Conservation (phyloP, 2,113 vertebrate species). For the Prietella phreatophila region DNA sequence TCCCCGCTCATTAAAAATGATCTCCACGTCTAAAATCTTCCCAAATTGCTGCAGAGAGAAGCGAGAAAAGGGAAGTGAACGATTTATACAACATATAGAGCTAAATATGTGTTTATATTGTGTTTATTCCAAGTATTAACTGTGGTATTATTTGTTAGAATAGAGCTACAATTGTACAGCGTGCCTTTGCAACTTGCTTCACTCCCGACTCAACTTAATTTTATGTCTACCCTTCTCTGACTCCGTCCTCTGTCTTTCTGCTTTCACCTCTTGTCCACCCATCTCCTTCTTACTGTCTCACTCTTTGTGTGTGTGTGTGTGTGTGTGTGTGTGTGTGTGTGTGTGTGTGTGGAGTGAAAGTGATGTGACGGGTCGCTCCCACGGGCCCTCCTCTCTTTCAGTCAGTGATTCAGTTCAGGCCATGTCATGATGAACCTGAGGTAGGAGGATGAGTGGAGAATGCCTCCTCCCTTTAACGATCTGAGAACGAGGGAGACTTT, state of each 20-base stretch:
- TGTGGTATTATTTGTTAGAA: background rate
- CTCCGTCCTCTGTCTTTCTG: background rate
- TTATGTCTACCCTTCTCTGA: background rate
- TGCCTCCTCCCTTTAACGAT: slow-evolving; percentile 65
- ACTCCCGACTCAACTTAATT: background rate
- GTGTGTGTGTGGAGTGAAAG: slow-evolving; percentile 44
- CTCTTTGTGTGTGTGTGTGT: slow-evolving; percentile 46
- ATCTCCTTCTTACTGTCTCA: background rate
- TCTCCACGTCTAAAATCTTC: slow-evolving; percentile 98
- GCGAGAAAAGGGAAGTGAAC: slow-evolving; percentile 20
- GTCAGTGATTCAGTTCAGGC: slow-evolving; percentile 59
- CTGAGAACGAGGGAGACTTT: slow-evolving; percentile 67
- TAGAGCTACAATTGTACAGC: background rate
- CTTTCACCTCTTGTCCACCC: background rate
- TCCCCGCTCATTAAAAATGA: slow-evolving; percentile 99
- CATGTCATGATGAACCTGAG: slow-evolving; percentile 70
- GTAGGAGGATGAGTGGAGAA: slow-evolving; percentile 66
- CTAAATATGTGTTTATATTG: background rate
- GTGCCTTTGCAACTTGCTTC: background rate
- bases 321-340: no score
- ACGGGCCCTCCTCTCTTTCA: slow-evolving; percentile 62
- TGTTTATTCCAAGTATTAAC: background rate
- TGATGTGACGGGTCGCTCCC: slow-evolving; percentile 56
- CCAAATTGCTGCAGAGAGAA: slow-evolving; percentile 88
- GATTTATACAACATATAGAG: background rate